These are phyloP conservation scores for Ceratotherium simum DNA, from an alignment of 2,113 vertebrate genomes.

Conservation along the genomic window DNA sequence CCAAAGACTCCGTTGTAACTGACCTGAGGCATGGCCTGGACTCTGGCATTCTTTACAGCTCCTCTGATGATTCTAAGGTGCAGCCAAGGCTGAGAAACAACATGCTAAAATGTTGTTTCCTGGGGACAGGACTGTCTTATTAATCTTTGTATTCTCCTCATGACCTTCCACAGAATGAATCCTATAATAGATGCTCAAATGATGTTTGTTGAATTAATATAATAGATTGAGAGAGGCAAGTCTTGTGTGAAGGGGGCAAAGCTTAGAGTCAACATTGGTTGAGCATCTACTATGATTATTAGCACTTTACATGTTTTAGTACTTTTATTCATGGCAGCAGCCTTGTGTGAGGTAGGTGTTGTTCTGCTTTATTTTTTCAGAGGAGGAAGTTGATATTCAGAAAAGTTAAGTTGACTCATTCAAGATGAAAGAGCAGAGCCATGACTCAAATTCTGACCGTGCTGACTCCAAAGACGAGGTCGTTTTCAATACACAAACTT, in stretches of 20 bases:
- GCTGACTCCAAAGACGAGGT: neutral
- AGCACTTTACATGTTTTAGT: neutral
- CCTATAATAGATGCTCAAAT: neutral
- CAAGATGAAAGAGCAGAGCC: slow-evolving; percentile 4
- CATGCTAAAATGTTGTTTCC: neutral
- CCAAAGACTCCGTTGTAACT: neutral
- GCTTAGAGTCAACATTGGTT: neutral
- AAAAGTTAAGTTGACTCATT: slow-evolving; percentile 1
- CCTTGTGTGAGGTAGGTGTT: neutral
- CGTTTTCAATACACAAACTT: neutral
- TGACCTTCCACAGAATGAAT: slow-evolving; percentile 24
- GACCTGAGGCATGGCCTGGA: neutral
- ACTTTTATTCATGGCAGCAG: neutral
- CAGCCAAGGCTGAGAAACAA: neutral
- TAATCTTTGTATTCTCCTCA: neutral
- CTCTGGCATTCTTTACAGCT: neutral
- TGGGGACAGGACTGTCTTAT: neutral
- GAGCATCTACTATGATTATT: neutral
- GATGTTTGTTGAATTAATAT: neutral
- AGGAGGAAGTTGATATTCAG: neutral
- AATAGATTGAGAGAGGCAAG: neutral
- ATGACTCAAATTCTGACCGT: neutral
- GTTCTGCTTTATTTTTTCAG: neutral
- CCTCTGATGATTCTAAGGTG: neutral
- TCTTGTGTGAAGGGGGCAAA: neutral